Evolutionary conservation across 2,888 invertebrate species (phyloP).

Genomic region (Dryomyza anilis): DNA sequence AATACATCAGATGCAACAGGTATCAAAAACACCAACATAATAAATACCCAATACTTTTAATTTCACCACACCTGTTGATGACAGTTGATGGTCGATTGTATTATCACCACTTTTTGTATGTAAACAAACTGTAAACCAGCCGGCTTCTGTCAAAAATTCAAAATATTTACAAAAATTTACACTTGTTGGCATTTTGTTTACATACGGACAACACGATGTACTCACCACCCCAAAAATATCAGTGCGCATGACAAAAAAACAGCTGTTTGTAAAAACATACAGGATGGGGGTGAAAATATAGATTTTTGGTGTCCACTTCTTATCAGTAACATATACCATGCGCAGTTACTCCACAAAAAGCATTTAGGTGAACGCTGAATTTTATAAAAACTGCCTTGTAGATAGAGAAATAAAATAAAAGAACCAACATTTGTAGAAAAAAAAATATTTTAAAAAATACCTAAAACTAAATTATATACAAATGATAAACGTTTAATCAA

Average conservation of each 20-base stretch:
- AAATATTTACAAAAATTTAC: slow-evolving; percentile 30
- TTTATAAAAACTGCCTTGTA: slow-evolving; percentile 16
- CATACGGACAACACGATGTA: neutral
- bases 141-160: neutral
- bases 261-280: no score
- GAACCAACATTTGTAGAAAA: no score
- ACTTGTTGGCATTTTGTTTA: slow-evolving; percentile 25
- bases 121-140: slow-evolving; percentile 29
- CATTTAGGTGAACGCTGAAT: slow-evolving; percentile 14
- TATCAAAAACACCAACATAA: no score
- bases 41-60: neutral
- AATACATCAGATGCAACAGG: no score
- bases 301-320: slow-evolving; percentile 29
- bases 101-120: no score
- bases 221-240: slow-evolving; percentile 11
- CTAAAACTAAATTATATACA: no score
- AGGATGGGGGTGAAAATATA: slow-evolving; percentile 24
- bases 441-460: neutral
- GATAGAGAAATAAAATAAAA: neutral
- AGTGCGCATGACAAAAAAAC: slow-evolving; percentile 36
- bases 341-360: neutral
- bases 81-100: no score
- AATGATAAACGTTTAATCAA: neutral
- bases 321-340: slow-evolving; percentile 12
- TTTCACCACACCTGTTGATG: slow-evolving; percentile 13